Percentiles rank a stretch among this genome's conserved stretches.
phyloP scores from a whole-genome alignment of 2,113 vertebrate species.

The Callaeas wilsoni region DNA sequence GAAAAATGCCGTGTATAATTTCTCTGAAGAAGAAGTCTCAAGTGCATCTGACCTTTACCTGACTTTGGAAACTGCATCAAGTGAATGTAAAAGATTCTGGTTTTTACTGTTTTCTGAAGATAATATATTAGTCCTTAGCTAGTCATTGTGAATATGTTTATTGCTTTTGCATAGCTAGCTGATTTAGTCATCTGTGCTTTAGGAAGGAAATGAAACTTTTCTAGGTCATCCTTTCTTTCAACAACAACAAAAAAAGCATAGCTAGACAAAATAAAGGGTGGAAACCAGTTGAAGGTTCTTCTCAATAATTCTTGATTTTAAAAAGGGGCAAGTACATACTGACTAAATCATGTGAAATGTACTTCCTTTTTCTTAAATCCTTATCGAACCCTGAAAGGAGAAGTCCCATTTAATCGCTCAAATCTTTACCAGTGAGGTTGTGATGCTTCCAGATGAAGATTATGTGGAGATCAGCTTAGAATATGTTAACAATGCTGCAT shows the following conservation, averaged over 20 bases:
- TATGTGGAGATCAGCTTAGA: not conserved
- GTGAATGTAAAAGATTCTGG: not conserved
- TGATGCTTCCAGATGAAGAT: not conserved
- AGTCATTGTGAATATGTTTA: not conserved
- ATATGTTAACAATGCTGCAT: not conserved
- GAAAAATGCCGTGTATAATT: not conserved
- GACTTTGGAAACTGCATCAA: not conserved
- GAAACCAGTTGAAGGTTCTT: not conserved
- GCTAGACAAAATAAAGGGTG: not conserved
- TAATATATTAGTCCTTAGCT: not conserved
- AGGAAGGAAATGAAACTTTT: not conserved
- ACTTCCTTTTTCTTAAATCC: not conserved
- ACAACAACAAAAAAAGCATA: not conserved
- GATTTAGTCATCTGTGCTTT: not conserved
- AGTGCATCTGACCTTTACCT: not conserved
- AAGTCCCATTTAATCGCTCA: not conserved
- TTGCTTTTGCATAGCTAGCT: slow-evolving; percentile 8
- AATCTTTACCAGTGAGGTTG: not conserved
- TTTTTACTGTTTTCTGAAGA: not conserved
- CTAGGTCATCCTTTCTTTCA: not conserved
- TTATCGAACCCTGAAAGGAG: not conserved
- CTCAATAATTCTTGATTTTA: not conserved
- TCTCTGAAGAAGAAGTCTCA: not conserved
- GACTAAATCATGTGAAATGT: not conserved
- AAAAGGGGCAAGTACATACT: not conserved